Evolutionary conservation across 1,140 invertebrate species (phyloP).

Genomic region (Heliothis subflexa): DNA sequence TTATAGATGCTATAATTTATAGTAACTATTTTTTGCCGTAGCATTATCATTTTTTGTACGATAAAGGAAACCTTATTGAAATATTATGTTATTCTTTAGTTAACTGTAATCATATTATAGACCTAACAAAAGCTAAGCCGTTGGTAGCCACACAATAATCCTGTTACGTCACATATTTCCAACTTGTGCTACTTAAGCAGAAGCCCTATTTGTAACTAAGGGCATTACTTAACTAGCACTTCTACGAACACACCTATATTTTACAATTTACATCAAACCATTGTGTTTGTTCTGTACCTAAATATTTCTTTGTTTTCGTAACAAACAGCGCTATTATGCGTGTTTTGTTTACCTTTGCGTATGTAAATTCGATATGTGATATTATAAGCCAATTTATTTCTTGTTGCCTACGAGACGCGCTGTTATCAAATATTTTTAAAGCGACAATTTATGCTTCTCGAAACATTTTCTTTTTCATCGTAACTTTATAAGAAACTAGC

Average conservation of each 20-base stretch:
- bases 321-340: neutral
- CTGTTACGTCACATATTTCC: neutral
- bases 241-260: neutral
- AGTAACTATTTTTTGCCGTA: no score
- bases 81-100: no score
- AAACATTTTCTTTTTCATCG: neutral
- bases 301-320: constrained; percentile 1
- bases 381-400: no score
- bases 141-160: neutral
- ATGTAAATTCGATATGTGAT: neutral
- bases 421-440: no score
- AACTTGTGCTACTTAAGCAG: neutral
- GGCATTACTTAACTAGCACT: neutral
- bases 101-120: neutral
- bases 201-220: constrained; percentile 4
- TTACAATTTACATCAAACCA: neutral
- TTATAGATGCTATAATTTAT: no score
- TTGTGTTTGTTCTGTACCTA: neutral
- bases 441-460: neutral
- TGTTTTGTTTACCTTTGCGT: constrained; percentile 4
- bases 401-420: no score
- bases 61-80: no score
- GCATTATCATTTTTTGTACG: no score
- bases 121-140: neutral
- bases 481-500: neutral